Evolutionary conservation across 2,888 invertebrate genomes (phyloP).

Genomic region (Julus scandinavius): DNA sequence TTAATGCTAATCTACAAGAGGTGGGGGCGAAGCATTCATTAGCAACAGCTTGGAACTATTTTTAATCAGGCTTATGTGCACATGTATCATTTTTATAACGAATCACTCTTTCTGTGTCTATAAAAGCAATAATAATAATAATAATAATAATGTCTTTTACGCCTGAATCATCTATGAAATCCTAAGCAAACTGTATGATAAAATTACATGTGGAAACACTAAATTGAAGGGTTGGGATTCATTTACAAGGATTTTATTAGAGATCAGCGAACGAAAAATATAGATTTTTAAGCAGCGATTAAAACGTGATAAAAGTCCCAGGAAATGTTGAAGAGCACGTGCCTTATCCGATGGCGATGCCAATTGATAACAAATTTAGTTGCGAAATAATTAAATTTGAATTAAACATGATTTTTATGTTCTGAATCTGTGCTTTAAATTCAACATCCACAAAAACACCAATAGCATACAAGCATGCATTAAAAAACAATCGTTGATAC

Average conservation of each 20-base stretch:
- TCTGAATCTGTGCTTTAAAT: too few relatives aligned
- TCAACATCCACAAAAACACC: too few relatives aligned
- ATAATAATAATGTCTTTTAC: neutral
- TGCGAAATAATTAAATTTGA: neutral
- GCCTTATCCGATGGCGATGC: neutral
- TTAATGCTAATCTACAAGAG: neutral
- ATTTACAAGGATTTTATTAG: neutral
- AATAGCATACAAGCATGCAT: too few relatives aligned
- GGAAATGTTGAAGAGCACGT: neutral
- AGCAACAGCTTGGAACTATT: slow-evolving; percentile 11
- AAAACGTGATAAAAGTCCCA: neutral
- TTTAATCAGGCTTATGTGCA: neutral
- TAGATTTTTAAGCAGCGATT: neutral
- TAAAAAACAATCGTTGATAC: too few relatives aligned
- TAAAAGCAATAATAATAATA: neutral
- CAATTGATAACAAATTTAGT: neutral
- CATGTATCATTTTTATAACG: neutral
- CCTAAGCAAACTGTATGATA: neutral
- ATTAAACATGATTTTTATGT: too few relatives aligned
- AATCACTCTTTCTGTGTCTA: neutral
- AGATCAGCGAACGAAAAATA: neutral
- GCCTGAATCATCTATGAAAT: neutral
- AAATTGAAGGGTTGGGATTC: neutral
- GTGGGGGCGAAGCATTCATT: neutral
- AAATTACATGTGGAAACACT: neutral